Conservation (phyloP, 2,113 vertebrate species). For the Pitta sordida region DNA sequence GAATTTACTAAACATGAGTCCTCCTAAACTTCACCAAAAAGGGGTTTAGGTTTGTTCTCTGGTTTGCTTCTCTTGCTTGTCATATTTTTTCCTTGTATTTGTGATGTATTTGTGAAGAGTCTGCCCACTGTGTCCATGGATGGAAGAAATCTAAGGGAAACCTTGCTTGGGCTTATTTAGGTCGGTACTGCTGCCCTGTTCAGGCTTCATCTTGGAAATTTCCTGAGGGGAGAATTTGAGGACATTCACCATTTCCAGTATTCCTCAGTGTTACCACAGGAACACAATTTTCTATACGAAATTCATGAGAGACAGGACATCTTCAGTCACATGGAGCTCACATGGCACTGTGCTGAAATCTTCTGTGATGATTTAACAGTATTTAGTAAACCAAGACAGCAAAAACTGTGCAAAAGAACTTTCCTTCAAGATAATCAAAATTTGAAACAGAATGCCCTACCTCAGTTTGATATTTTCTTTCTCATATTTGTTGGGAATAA, state of each 20-base stretch:
- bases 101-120: not conserved
- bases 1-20: not conserved
- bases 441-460: not conserved
- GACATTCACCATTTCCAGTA: not conserved
- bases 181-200: not conserved
- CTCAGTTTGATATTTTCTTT: not conserved
- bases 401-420: not conserved
- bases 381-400: not conserved
- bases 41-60: not conserved
- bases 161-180: not conserved
- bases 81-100: not conserved
- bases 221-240: not conserved
- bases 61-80: not conserved
- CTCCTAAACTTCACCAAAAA: not conserved
- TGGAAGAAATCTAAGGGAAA: not conserved
- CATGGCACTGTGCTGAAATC: not conserved
- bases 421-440: not conserved
- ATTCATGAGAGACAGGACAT: not conserved
- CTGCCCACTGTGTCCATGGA: not conserved
- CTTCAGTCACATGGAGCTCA: not conserved
- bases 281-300: not conserved
- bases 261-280: not conserved
- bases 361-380: not conserved
- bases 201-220: not conserved
- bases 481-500: not conserved